Base-by-base conservation (phyloP, 2,797 vertebrate genomes). In the Cottoperca gobio region DNA sequence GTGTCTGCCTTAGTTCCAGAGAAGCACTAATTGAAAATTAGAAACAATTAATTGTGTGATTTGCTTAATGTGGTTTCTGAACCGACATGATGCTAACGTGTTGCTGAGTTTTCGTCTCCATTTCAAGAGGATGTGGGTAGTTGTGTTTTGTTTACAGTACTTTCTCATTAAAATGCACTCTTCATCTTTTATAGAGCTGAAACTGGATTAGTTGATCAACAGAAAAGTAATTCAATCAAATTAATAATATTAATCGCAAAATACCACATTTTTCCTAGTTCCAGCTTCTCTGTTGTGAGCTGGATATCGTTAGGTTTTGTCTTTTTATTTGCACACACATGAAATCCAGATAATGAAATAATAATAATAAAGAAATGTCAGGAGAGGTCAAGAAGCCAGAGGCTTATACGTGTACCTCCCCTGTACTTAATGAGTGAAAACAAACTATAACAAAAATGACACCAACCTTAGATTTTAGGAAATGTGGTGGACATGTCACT, bases 1-100 rank as follows among this genome's bases (percentile, higher is more conserved):
- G 31, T 40, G 58, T 64, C 62, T 2, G 3, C 39, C 57, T 59
- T 31, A 21, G 45, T 72, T 70, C 59, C 64, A 70, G 45, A 35
- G 58, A 67, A 37, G 39, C 21, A 2, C 60, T 61, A 74, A 70
- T 74, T 55, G 19, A 55, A 48, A 71, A 7, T 61, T 49, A 10
- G 8, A 73, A 64, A 4, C 2, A 49, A 12, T 79, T 73, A 75
- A 70, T 68, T 54, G 64, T 75, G 50, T 45, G 48, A 57, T 57
- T 50, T 61, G 54, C 33, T 68, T 28, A 70, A 67, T 73, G 55
- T 49, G n/a, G 17, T 35, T 65, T 26, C 60, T 31, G 17, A 74
- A 8, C 58, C 9, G 43, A 31, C 35, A 11, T 54, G 28, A 58
- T 64, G 21, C 24, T 16, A 3, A 58, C 14, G 43, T 63, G 43